Evolutionary conservation across 2,888 invertebrate species (phyloP).

Genomic region (Epistrophe eligans): DNA sequence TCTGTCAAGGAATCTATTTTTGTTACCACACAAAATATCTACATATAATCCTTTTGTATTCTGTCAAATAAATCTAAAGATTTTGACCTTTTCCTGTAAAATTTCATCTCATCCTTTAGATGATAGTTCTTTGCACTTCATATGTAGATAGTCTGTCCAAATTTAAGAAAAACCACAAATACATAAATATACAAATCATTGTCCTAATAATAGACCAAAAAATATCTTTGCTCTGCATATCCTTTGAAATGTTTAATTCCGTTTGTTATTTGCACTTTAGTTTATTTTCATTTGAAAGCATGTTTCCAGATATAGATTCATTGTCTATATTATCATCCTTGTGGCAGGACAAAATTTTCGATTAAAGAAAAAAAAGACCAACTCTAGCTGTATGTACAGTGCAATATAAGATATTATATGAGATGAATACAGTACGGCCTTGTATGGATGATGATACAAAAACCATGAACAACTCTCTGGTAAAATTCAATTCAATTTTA

Average conservation of each 20-base stretch:
- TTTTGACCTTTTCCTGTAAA: constrained; percentile 18
- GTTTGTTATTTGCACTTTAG: constrained; percentile 48
- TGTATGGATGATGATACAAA: constrained; percentile 20
- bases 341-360: constrained; percentile 35
- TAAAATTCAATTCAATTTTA: constrained; percentile 59
- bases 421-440: not conserved
- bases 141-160: not conserved
- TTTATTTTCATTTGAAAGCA: constrained; percentile 35
- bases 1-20: not conserved
- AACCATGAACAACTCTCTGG: not conserved
- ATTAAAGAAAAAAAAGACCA: constrained; percentile 24
- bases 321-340: constrained; percentile 41
- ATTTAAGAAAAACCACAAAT: constrained; percentile 33
- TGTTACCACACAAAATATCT: constrained; percentile 7
- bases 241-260: constrained; percentile 36
- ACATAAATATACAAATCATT: constrained; percentile 22
- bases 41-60: not conserved
- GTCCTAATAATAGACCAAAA: not conserved
- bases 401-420: too few species aligned
- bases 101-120: not conserved
- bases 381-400: too few species aligned
- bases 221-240: constrained; percentile 12
- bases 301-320: not conserved
- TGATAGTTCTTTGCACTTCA: not conserved
- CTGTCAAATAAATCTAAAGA: constrained; percentile 38